These are phyloP conservation scores for Drepana falcataria DNA, from an alignment of 2,888 invertebrate species.

Conservation along the genomic window DNA sequence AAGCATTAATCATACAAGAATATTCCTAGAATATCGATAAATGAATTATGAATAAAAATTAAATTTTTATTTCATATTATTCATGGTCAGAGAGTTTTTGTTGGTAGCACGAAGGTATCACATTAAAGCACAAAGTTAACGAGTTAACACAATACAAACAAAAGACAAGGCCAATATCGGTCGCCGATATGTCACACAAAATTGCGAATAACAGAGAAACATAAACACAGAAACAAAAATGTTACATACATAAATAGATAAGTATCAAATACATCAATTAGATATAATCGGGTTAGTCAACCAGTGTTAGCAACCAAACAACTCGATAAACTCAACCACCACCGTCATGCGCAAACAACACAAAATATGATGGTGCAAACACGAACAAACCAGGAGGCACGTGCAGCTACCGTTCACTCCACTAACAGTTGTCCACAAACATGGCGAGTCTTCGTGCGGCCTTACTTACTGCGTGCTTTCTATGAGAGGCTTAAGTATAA, in stretches of 20 bases:
- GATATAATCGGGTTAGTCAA: conserved; percentile 50
- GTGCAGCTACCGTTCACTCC: conserved; percentile 67
- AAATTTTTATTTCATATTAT: neutral
- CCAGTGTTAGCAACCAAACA: conserved; percentile 40
- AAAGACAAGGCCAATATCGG: conserved; percentile 9
- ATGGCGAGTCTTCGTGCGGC: conserved; percentile 38
- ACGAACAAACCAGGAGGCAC: conserved; percentile 56
- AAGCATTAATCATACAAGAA: neutral
- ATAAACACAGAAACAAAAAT: conserved; percentile 18
- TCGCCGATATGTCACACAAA: conserved; percentile 5
- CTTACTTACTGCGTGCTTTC: conserved; percentile 80
- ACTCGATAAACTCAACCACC: conserved; percentile 32
- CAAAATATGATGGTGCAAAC: conserved; percentile 32
- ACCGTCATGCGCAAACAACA: conserved; percentile 55
- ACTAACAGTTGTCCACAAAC: conserved; percentile 62
- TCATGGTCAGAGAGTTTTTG: neutral
- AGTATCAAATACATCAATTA: conserved; percentile 15
- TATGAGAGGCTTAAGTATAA: conserved; percentile 77
- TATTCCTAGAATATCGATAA: neutral
- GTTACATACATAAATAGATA: conserved; percentile 18
- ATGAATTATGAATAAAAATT: neutral
- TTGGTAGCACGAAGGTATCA: conserved; percentile 1
- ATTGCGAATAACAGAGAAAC: conserved; percentile 22
- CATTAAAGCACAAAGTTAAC: conserved; percentile 15
- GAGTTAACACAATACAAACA: conserved; percentile 28